Evolutionary conservation across 2,888 invertebrate genomes (phyloP), one percentile per base, ranked within the genome.

Genomic region (Clitarchus hookeri): DNA sequence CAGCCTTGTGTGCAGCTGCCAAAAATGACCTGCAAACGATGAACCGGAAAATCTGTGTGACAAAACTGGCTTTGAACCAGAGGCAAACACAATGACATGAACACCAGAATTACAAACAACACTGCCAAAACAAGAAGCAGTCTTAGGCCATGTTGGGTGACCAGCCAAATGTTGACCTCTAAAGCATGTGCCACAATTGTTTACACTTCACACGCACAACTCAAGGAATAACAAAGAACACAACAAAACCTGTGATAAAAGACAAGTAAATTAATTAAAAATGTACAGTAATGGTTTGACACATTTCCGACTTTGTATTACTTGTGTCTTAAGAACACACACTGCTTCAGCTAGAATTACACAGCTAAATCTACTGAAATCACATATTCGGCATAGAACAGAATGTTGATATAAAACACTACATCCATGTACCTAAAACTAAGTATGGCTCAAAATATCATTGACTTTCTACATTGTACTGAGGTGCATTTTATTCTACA

Each of bases 91-190:
- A 16, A 53, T 53, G 12, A 65, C n/a, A 65, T 3, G 0, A 65
- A 65, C 11, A n/a, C 19, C n/a, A 65, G 8, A 65, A 36, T 1
- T 23, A 12, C 19, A 23, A 65, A 65, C n/a, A 8, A 65, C 19
- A 65, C n/a, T 65, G 16, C 16, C 65, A 65, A 48, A 65, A n/a
- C 19, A 65, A n/a, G 23, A 65, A 65, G 65, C 65, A 65, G 16
- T 65, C 19, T 23, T 65, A 65, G 65, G 65, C 65, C 65, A 65
- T 65, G 65, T 65, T 65, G 65, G 65, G 65, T 65, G 65, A 65
- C 65, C 65, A n/a, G 65, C 65, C 65, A 65, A 1, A n/a, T 23
- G n/a, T 23, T 65, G 65, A 65, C n/a, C n/a, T n/a, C 65, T 65
- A 65, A 65, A 23, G 16, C 65, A 23, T 2, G 53, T 53, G 53